Base-by-base conservation (phyloP, 2,888 invertebrate genomes). In the Sinotaia quadrata region DNA sequence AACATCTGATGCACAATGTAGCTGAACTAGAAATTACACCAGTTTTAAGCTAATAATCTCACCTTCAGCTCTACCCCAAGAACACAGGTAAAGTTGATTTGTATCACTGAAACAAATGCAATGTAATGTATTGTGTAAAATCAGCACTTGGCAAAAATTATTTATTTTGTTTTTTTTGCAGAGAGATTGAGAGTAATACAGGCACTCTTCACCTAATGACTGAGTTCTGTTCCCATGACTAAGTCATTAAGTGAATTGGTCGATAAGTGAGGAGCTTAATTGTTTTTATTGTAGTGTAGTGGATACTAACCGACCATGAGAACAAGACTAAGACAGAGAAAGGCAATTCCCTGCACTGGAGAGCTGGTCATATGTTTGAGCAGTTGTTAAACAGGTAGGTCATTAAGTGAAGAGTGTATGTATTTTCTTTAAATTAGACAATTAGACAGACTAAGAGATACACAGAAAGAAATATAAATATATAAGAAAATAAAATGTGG, bases 81-180 rank as follows among this genome's bases (percentile, higher is more conserved):
- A 94, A 7, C 96, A 96, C 69, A 96, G 95, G 87, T 95, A 94
- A 82, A 95, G 94, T 75, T 94, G 94, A 82, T 94, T 93, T 0
- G 79, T 78, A 59, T 83, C 84, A 52, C 82, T 83, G 75, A 41
- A 78, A 79, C 31, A n/a, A 47, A 57, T n/a, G n/a, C n/a, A n/a
- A 4, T 49, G 29, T 49, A 54, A 24, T 12, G 47, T 7, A 44
- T 18, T 31, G 31, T 27, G 24, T 33, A 58, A 18, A 5, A 31
- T 31, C 34, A 36, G 24, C 21, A 31, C 36, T 31, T 4, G 31
- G 8, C 4, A 3, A 58, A 58, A 36, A n/a, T n/a, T n/a, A n/a
- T n/a, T n/a, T n/a, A n/a, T n/a, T n/a, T n/a, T n/a, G n/a, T n/a
- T n/a, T n/a, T 49, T 49, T 49, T 1, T 49, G 24, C n/a, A 18